Evolutionary conservation across 2,888 invertebrate genomes (phyloP).

Genomic region (Lingula anatina): DNA sequence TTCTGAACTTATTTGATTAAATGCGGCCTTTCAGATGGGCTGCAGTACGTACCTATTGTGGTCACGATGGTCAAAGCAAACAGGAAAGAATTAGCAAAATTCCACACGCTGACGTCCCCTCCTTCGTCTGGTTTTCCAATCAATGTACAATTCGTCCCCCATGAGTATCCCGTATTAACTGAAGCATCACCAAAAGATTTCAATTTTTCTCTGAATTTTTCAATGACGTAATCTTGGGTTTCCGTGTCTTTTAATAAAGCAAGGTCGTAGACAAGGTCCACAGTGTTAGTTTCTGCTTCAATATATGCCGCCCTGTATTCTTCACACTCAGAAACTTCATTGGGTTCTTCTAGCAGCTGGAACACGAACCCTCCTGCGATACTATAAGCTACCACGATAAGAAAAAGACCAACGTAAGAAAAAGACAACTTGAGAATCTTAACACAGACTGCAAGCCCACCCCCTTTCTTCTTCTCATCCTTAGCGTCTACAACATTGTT

Average conservation of each 20-base stretch:
- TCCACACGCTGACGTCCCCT: background rate
- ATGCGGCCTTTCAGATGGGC: too few species aligned
- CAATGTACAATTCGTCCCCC: background rate
- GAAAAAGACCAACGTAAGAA: conserved; percentile 48
- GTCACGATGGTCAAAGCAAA: background rate
- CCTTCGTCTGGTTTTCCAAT: background rate
- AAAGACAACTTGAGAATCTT: conserved; percentile 45
- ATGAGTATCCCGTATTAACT: background rate
- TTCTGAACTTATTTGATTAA: too few species aligned
- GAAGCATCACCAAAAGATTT: background rate
- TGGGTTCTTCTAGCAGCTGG: conserved; percentile 48
- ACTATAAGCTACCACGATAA: conserved; percentile 45
- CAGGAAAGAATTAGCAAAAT: background rate
- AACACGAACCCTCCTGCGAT: conserved; percentile 52
- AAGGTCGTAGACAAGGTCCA: conserved; percentile 10
- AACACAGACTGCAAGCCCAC: conserved; percentile 17
- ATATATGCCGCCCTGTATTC: conserved; percentile 38
- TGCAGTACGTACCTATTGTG: background rate
- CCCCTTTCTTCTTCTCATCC: background rate
- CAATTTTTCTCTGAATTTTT: background rate
- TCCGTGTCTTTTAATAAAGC: background rate
- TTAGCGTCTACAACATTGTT: too few species aligned
- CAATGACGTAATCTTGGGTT: background rate
- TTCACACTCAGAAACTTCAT: conserved; percentile 45
- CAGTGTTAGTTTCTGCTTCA: conserved; percentile 34